A percentile compares a stretch with the other conserved stretches of the same genome.
phyloP scores from a whole-genome alignment of 2,888 invertebrate genomes.

The Magallana nippona region DNA sequence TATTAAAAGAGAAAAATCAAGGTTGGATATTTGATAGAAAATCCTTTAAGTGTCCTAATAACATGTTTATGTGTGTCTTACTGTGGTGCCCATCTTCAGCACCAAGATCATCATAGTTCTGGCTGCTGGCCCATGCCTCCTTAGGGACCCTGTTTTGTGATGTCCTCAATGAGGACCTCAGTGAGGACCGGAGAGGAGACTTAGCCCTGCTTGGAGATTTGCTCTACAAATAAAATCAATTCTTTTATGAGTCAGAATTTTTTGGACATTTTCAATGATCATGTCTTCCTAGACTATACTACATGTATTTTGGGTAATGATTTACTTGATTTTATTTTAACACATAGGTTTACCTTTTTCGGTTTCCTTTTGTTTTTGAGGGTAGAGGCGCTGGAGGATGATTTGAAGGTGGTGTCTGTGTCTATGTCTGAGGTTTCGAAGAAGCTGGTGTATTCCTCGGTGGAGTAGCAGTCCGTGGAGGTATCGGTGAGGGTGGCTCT shows the following conservation, averaged over 20 bases:
- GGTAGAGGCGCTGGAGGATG: constrained; percentile 43
- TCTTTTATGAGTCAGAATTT: too few species aligned
- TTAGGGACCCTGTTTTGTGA: constrained; percentile 51
- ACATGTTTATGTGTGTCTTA: constrained; percentile 1
- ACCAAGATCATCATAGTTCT: constrained; percentile 42
- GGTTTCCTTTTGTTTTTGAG: constrained; percentile 39
- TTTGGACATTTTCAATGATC: too few species aligned
- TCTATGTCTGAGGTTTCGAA: constrained; percentile 63
- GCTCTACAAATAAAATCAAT: constrained; percentile 37
- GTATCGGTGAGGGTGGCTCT: constrained; percentile 54
- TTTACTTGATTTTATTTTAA: not conserved
- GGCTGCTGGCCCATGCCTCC: constrained; percentile 71
- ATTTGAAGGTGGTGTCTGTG: constrained; percentile 60
- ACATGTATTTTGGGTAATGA: too few species aligned
- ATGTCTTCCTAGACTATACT: too few species aligned
- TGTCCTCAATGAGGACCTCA: constrained; percentile 31
- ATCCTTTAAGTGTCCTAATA: not conserved
- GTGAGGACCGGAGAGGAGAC: constrained; percentile 52
- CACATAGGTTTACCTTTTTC: constrained; percentile 39
- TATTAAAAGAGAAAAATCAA: not conserved
- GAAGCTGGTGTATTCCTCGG: constrained; percentile 61
- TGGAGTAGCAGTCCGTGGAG: constrained; percentile 52
- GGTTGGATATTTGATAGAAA: not conserved
- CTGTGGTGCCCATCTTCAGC: constrained; percentile 48
- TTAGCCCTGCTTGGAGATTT: constrained; percentile 59